A percentile compares a stretch with the other conserved stretches of the same genome.
phyloP scores from a whole-genome alignment of 2,888 invertebrate species.

The Ectobius pallidus region DNA sequence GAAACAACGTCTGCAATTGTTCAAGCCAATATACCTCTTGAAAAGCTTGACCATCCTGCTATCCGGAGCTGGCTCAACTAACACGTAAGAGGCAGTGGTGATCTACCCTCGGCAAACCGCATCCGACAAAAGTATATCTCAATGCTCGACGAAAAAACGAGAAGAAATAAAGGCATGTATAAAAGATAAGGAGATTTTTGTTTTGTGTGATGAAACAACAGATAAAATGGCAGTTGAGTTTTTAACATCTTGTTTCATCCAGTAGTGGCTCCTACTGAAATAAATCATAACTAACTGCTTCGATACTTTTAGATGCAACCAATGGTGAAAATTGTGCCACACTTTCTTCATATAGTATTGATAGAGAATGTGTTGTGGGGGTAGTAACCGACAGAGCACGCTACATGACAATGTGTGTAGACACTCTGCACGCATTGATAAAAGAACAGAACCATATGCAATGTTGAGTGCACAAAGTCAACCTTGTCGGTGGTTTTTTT shows the following conservation, averaged over 20 bases:
- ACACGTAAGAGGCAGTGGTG: too few relatives aligned
- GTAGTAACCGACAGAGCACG: neutral
- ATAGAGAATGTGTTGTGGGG: neutral
- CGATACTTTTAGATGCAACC: neutral
- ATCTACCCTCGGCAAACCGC: too few relatives aligned
- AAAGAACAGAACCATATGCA: neutral
- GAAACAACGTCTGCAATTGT: neutral
- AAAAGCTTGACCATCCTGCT: neutral
- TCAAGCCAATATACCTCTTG: neutral
- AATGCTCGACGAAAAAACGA: neutral
- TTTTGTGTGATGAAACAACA: too few relatives aligned
- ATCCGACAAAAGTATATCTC: neutral
- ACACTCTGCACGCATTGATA: neutral
- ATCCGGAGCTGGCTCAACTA: neutral
- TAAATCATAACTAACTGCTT: neutral
- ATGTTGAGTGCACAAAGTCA: constrained; percentile 1
- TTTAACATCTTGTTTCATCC: neutral
- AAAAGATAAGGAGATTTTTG: too few relatives aligned
- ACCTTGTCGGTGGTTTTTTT: neutral
- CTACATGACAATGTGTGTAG: neutral
- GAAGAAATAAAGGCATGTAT: neutral
- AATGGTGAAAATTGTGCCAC: too few relatives aligned
- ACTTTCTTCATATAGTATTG: neutral
- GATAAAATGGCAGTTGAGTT: neutral
- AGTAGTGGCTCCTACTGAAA: neutral